These are phyloP conservation scores for Falco biarmicus DNA, from an alignment of 2,797 vertebrate genomes.

Conservation along the genomic window DNA sequence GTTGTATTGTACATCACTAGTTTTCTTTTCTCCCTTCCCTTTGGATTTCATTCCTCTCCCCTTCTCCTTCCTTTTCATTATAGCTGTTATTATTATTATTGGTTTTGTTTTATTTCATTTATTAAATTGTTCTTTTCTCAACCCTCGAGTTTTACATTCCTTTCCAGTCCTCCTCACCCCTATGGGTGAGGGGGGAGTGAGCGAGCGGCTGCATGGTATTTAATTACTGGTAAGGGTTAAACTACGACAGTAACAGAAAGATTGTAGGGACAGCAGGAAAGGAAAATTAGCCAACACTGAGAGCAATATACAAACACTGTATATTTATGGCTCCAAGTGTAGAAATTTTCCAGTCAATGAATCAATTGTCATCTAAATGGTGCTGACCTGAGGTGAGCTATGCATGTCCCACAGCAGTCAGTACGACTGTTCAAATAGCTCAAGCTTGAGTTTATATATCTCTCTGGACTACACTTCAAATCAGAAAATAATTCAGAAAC, in stretches of 20 bases:
- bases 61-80: too few species aligned
- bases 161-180: too few species aligned
- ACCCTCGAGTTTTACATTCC: too few species aligned
- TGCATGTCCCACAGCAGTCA: background rate
- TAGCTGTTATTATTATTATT: too few species aligned
- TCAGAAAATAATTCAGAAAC: background rate
- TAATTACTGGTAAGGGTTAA: too few species aligned
- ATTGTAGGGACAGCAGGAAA: background rate
- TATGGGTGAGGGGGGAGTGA: too few species aligned
- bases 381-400: background rate
- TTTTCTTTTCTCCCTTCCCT: too few species aligned
- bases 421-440: background rate
- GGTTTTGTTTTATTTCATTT: too few species aligned
- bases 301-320: background rate
- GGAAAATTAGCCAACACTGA: background rate
- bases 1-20: too few species aligned
- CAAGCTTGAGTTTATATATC: background rate
- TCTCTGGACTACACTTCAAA: background rate
- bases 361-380: background rate
- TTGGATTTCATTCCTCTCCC: too few species aligned
- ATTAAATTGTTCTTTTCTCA: too few species aligned
- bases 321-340: background rate
- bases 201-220: too few species aligned
- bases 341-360: background rate
- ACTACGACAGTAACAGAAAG: background rate